These are phyloP conservation scores for Leucania comma DNA, from an alignment of 2,888 invertebrate genomes.

Conservation along the genomic window DNA sequence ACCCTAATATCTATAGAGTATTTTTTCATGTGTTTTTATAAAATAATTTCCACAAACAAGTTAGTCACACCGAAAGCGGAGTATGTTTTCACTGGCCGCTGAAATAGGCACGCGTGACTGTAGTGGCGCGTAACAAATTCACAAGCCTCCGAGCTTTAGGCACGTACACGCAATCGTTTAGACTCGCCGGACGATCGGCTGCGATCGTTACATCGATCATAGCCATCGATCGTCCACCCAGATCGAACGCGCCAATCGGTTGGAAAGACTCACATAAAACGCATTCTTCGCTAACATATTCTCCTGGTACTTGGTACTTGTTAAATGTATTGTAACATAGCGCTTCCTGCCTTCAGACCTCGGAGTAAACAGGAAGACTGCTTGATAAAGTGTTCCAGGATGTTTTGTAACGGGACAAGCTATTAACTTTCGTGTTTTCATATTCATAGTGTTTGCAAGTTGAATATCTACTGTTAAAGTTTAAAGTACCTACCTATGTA, in stretches of 20 bases:
- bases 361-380: slow-evolving; percentile 36
- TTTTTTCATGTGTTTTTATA: neutral
- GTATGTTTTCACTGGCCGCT: slow-evolving; percentile 11
- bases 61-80: neutral
- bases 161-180: slow-evolving; percentile 42
- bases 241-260: slow-evolving; percentile 44
- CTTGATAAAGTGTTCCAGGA: slow-evolving; percentile 32
- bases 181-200: neutral
- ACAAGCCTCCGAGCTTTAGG: slow-evolving; percentile 10
- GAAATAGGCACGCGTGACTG: slow-evolving; percentile 8
- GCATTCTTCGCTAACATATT: slow-evolving; percentile 35
- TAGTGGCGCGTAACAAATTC: slow-evolving; percentile 8
- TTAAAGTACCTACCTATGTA: no score
- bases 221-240: slow-evolving; percentile 44
- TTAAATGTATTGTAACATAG: slow-evolving; percentile 42
- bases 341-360: slow-evolving; percentile 20
- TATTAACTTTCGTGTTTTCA: slow-evolving; percentile 14
- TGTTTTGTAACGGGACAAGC: slow-evolving; percentile 19
- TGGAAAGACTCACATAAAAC: slow-evolving; percentile 42
- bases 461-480: neutral
- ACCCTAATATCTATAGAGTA: no score
- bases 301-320: slow-evolving; percentile 20
- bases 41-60: neutral
- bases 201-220: slow-evolving; percentile 52
- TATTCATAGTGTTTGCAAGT: neutral